These are phyloP conservation scores for Riparia riparia DNA, from an alignment of 2,113 vertebrate species.

Conservation along the genomic window DNA sequence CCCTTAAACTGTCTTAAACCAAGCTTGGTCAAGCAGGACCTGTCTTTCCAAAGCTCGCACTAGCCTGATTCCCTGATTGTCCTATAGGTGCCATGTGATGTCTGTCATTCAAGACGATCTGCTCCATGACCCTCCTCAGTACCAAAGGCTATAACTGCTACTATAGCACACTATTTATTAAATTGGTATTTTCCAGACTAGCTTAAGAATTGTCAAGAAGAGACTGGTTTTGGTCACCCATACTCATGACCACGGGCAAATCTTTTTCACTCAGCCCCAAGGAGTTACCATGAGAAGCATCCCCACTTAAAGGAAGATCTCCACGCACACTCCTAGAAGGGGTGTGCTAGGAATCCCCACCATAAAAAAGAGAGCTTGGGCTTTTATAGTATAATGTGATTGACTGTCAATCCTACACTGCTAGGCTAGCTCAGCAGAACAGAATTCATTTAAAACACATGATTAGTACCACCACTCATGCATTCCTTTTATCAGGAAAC, in stretches of 20 bases:
- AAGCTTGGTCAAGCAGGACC: background rate
- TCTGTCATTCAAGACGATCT: background rate
- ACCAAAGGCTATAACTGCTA: background rate
- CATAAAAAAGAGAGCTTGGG: background rate
- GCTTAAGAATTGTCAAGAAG: background rate
- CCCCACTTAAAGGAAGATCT: background rate
- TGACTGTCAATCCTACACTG: background rate
- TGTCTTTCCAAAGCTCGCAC: background rate
- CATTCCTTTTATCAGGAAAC: background rate
- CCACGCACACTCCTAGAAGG: background rate
- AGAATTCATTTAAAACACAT: background rate
- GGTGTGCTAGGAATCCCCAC: background rate
- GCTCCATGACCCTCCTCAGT: background rate
- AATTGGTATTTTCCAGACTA: background rate
- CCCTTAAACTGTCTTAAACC: background rate
- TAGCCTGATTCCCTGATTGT: background rate
- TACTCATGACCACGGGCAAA: background rate
- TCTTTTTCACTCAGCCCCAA: background rate
- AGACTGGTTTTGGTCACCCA: background rate
- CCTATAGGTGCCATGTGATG: background rate
- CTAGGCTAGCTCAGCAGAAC: background rate
- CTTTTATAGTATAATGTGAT: rapidly evolving
- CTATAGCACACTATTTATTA: background rate
- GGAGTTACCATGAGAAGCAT: background rate
- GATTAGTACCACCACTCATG: background rate